phyloP scores from a whole-genome alignment of 2,113 vertebrate species.

The Jaculus jaculus region DNA sequence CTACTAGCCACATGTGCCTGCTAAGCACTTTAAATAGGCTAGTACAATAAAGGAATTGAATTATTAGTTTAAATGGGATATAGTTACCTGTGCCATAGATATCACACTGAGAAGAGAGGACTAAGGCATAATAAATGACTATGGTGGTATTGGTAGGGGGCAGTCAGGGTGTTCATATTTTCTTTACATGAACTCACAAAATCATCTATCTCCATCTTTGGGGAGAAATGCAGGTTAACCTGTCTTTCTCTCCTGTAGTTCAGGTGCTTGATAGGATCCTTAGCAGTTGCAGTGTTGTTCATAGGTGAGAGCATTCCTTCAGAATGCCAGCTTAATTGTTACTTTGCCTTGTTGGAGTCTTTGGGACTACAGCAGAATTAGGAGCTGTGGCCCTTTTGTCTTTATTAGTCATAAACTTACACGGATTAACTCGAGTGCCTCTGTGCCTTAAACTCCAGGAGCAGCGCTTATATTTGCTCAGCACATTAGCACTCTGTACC shows the following conservation, averaged over 20 bases:
- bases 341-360: constrained; percentile 38
- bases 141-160: background rate
- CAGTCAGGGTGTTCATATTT: background rate
- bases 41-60: constrained; percentile 8
- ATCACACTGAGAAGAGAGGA: constrained; percentile 3
- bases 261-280: constrained; percentile 31
- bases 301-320: constrained; percentile 44
- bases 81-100: constrained; percentile 24
- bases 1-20: constrained; percentile 4
- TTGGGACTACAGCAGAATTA: constrained; percentile 29
- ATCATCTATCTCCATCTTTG: background rate
- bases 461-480: constrained; percentile 41
- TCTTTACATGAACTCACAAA: constrained; percentile 3
- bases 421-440: constrained; percentile 26
- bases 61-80: constrained; percentile 25
- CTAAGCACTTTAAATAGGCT: constrained; percentile 9
- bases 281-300: constrained; percentile 21
- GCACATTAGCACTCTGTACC: background rate
- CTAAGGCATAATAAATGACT: background rate
- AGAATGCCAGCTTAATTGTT: constrained; percentile 19
- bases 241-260: constrained; percentile 55
- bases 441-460: constrained; percentile 29
- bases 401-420: constrained; percentile 44
- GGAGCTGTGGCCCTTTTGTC: constrained; percentile 39
- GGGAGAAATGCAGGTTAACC: constrained; percentile 40